Evolutionary conservation across 2,888 invertebrate genomes (phyloP), one percentile per base, ranked within the genome.

Genomic region (Choristoneura rosaceana): DNA sequence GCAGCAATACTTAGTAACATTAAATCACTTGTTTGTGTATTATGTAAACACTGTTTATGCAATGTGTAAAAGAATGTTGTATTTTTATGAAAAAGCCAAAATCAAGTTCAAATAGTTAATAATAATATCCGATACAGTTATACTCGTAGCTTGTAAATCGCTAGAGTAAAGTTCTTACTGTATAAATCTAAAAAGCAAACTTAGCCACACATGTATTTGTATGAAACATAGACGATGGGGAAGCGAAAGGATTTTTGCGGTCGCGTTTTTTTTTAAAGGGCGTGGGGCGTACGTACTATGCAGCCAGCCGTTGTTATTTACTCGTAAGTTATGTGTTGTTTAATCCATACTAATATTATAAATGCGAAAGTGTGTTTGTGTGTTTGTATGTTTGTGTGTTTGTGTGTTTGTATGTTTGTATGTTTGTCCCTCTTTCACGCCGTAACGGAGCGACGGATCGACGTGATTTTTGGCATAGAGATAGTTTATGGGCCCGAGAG

Each of bases 31-130:
- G n/a, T 59, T n/a, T 34, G 34, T 55, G 12, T 9, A 9, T 45
- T 25, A 25, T 25, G 14, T 33, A 59, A 15, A 34, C 9, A 41
- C 61, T 61, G 9, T 61, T 41, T 41, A n/a, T 33, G 14, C 25
- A 47, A n/a, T 52, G 52, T 52, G 10, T 17, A 68, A 55, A 65
- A 63, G 62, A 52, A 25, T 43, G 17, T 25, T 70, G 64, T 70
- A 64, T 33, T 65, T 38, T 65, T 59, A 70, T 41, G 34, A 7
- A 43, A 59, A 45, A 45, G 58, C 63, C 70, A 63, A 70, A 66
- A 34, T 65, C 14, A 43, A 66, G 43, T 71, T 60, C 66, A 71
- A 66, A 45, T 52, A 60, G 66, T 61, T 33, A 34, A 43, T 34
- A 41, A 15, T 55, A 17, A 59, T 58, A 70, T 14, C 34, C 5